Evolutionary conservation across 2,888 invertebrate species (phyloP).

Genomic region (Eupeodes latifasciatus): DNA sequence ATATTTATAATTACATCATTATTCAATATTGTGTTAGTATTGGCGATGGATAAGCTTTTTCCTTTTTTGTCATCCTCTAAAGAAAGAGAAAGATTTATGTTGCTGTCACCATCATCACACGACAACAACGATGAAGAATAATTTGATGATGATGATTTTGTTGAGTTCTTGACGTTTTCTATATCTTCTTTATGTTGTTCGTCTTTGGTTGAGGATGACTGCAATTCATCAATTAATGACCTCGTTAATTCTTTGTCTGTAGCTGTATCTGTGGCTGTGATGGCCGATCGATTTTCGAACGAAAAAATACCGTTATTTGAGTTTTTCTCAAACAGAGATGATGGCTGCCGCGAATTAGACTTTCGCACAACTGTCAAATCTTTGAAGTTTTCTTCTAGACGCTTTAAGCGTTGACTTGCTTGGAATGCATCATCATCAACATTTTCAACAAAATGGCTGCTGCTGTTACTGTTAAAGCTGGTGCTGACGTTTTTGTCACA

Average conservation of each 20-base stretch:
- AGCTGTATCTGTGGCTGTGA: background rate
- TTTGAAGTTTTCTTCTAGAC: conserved; percentile 84
- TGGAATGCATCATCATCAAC: conserved; percentile 80
- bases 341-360: conserved; percentile 42
- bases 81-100: conserved; percentile 44
- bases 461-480: conserved; percentile 45
- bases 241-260: conserved; percentile 34
- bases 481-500: conserved; percentile 76
- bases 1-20: conserved; percentile 59
- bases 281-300: conserved; percentile 59
- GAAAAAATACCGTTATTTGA: conserved; percentile 38
- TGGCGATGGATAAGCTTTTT: conserved; percentile 47
- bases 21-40: conserved; percentile 6
- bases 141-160: conserved; percentile 2
- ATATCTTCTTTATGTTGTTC: conserved; percentile 17
- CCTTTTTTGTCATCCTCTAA: conserved; percentile 3
- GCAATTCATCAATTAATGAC: conserved; percentile 52
- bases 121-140: background rate
- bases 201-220: conserved; percentile 18
- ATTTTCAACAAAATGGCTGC: conserved; percentile 67
- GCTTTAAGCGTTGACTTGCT: conserved; percentile 85
- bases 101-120: conserved; percentile 60
- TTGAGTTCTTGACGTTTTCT: conserved; percentile 54
- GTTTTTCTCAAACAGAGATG: conserved; percentile 23
- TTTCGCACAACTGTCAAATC: conserved; percentile 78